Evolutionary conservation across 1,140 invertebrate species (phyloP).

Genomic region (Drosophila persimilis): DNA sequence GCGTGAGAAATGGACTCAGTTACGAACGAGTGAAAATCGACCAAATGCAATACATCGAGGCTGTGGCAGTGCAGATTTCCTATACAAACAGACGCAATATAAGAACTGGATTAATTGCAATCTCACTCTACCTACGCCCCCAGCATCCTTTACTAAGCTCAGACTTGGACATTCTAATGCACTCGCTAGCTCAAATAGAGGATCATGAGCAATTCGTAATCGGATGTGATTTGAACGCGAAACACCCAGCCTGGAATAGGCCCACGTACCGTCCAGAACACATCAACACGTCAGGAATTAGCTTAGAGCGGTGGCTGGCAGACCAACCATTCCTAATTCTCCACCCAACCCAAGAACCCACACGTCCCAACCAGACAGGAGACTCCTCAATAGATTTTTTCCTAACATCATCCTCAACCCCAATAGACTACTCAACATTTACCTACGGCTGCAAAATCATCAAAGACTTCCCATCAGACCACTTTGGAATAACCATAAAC

Average conservation of each 20-base stretch:
- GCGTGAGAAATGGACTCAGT: too few relatives aligned
- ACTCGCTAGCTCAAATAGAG: background rate
- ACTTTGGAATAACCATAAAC: conserved; percentile 8
- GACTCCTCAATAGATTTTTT: conserved; percentile 18
- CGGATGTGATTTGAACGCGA: conserved; percentile 20
- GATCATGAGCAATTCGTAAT: conserved; percentile 1
- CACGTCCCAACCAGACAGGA: background rate
- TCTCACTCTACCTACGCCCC: conserved; percentile 3
- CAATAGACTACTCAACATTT: background rate
- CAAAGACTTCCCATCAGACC: conserved; percentile 17
- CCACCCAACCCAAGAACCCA: conserved; percentile 1
- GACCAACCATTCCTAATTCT: background rate
- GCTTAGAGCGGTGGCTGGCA: background rate
- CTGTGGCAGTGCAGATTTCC: conserved; percentile 5
- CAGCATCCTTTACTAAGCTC: background rate
- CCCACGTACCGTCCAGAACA: background rate
- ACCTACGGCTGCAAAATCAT: background rate
- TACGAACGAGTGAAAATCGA: too few relatives aligned
- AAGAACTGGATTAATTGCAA: background rate
- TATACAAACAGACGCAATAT: background rate
- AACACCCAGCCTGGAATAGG: conserved; percentile 10
- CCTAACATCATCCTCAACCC: background rate
- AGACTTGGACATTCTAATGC: conserved; percentile 1
- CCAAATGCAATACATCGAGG: conserved; percentile 5
- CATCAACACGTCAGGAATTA: background rate